Evolutionary conservation across 2,888 invertebrate species (phyloP).

Genomic region (Machimus rusticus): DNA sequence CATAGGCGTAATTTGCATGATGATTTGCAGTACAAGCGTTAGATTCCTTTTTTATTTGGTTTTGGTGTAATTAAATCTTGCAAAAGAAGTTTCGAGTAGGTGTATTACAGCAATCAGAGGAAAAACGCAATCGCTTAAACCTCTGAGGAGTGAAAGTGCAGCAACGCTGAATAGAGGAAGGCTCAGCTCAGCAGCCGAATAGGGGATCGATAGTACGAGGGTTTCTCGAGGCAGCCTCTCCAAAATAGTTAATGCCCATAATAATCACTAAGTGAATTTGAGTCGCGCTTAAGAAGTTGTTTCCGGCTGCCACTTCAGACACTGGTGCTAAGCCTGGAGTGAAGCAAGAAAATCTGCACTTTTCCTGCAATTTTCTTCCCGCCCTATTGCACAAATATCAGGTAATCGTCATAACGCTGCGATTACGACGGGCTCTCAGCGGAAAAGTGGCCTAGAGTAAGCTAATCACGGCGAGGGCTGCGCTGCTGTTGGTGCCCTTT

Average conservation of each 20-base stretch:
- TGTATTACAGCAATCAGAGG: not conserved
- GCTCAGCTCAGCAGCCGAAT: not conserved
- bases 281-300: conserved; percentile 25
- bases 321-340: not conserved
- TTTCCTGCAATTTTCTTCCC: conserved; percentile 22
- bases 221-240: not conserved
- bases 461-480: not conserved
- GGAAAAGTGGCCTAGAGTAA: conserved; percentile 10
- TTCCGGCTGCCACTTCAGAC: conserved; percentile 32
- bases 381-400: conserved; percentile 13
- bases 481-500: not conserved
- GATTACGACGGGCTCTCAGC: not conserved
- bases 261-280: conserved; percentile 29
- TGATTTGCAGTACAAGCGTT: not conserved
- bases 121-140: not conserved
- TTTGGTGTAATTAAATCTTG: not conserved
- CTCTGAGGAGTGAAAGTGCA: not conserved
- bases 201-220: not conserved
- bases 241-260: conserved; percentile 12
- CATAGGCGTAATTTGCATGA: not conserved
- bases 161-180: not conserved
- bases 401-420: conserved; percentile 16
- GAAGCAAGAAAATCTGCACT: conserved; percentile 32
- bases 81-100: not conserved
- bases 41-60: not conserved